phyloP scores from a whole-genome alignment of 2,113 vertebrate species.

The Takifugu flavidus region DNA sequence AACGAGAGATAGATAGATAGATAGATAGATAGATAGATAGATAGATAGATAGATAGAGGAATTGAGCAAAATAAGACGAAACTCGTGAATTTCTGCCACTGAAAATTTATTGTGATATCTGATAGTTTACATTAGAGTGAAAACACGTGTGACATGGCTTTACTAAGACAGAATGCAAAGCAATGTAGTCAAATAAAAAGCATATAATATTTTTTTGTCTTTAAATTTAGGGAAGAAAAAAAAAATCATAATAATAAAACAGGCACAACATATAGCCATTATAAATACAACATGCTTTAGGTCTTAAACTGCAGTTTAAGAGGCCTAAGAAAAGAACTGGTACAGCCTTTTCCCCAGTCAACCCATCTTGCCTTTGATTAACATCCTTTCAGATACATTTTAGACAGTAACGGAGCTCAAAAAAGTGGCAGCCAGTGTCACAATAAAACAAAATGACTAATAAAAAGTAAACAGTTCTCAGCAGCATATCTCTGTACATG shows the following conservation, averaged over 20 bases:
- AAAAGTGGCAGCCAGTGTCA: constrained; percentile 69
- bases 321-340: constrained; percentile 73
- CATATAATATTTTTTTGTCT: constrained; percentile 50
- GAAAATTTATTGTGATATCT: constrained; percentile 95
- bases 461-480: constrained; percentile 61
- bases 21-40: too few species aligned
- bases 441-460: constrained; percentile 48
- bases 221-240: constrained; percentile 60
- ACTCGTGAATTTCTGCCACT: constrained; percentile 63
- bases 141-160: constrained; percentile 82
- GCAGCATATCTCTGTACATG: constrained; percentile 49
- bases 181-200: constrained; percentile 80
- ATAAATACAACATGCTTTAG: constrained; percentile 82
- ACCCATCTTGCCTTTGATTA: constrained; percentile 46
- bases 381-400: constrained; percentile 36
- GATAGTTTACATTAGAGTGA: constrained; percentile 89
- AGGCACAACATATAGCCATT: constrained; percentile 79
- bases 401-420: constrained; percentile 47
- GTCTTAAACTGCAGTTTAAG: constrained; percentile 71
- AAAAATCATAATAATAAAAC: constrained; percentile 65
- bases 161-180: constrained; percentile 84
- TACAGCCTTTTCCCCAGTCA: constrained; percentile 61
- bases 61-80: background rate
- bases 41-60: too few species aligned
- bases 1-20: too few species aligned